These are phyloP conservation scores for Henricia sp. DNA, from an alignment of 53 echinoderm and acorn worm genomes.

Conservation along the genomic window DNA sequence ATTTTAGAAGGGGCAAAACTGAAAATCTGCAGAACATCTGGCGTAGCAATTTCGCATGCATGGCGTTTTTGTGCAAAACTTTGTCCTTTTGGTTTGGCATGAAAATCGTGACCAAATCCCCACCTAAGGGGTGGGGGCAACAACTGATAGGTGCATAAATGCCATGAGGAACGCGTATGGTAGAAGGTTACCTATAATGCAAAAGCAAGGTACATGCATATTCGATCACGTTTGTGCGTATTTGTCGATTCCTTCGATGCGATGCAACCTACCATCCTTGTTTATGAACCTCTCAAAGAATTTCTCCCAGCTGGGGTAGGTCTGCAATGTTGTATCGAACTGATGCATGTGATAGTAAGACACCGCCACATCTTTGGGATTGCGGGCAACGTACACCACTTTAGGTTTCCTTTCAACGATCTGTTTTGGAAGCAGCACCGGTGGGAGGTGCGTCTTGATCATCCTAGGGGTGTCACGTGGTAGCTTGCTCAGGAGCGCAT, in stretches of 20 bases:
- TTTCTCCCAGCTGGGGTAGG: constrained; percentile 54
- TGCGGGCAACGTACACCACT: constrained; percentile 59
- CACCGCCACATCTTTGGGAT: constrained; percentile 58
- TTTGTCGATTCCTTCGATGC: no score
- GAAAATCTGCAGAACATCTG: no score
- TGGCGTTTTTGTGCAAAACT: no score
- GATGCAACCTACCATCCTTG: constrained; percentile 51
- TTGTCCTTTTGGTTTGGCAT: no score
- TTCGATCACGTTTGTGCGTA: neutral
- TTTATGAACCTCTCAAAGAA: constrained; percentile 50
- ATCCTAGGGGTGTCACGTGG: constrained; percentile 64
- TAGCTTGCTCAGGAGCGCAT: constrained; percentile 42
- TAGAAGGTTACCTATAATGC: no score
- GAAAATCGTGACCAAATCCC: no score
- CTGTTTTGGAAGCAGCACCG: constrained; percentile 69
- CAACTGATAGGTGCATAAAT: no score
- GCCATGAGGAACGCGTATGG: no score
- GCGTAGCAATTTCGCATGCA: no score
- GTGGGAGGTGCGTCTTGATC: constrained; percentile 85
- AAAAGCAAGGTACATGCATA: no score
- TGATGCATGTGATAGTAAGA: constrained; percentile 69
- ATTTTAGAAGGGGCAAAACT: no score
- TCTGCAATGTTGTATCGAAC: constrained; percentile 60
- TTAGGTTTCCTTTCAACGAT: constrained; percentile 67
- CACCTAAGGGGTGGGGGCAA: no score